Conservation (phyloP, 92 coral and sea anemone species). For the Pocillopora grandis region DNA sequence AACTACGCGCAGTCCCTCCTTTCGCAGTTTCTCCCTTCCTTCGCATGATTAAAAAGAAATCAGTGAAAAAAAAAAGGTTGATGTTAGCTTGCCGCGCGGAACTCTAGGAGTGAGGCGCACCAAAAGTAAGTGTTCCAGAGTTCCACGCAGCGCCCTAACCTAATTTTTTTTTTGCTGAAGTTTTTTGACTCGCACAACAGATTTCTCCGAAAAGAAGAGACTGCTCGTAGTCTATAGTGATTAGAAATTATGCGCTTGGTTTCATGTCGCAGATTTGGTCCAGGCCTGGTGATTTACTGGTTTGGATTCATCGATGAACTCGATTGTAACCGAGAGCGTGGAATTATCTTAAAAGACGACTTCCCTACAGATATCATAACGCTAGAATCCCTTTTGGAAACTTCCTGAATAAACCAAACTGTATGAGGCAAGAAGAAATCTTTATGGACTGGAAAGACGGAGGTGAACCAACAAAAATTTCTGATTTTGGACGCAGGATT, state of each 20-base stretch:
- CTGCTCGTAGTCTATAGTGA: neutral
- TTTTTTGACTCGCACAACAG: too few species aligned
- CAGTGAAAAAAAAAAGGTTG: too few species aligned
- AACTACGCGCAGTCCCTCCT: too few species aligned
- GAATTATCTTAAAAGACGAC: slow-evolving; percentile 82
- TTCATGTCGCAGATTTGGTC: slow-evolving; percentile 78
- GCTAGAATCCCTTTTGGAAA: slow-evolving; percentile 67
- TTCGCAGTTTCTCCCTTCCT: too few species aligned
- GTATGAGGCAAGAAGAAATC: neutral
- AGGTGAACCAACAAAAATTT: neutral
- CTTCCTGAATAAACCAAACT: neutral
- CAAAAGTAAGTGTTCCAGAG: too few species aligned
- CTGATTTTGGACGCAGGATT: too few species aligned
- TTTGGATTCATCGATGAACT: slow-evolving; percentile 98
- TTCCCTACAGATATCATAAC: slow-evolving; percentile 86
- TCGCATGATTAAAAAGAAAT: too few species aligned
- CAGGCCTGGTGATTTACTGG: slow-evolving; percentile 98
- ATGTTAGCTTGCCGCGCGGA: too few species aligned
- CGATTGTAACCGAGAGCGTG: slow-evolving; percentile 91
- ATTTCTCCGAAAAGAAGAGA: too few species aligned
- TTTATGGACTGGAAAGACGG: neutral
- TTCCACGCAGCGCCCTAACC: too few species aligned
- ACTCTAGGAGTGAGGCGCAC: too few species aligned
- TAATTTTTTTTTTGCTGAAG: too few species aligned
- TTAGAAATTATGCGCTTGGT: neutral